Percentiles rank a stretch among this genome's conserved stretches.
Evolutionary conservation across 2,113 vertebrate genomes (phyloP).

Genomic region (Cichladusa arquata): DNA sequence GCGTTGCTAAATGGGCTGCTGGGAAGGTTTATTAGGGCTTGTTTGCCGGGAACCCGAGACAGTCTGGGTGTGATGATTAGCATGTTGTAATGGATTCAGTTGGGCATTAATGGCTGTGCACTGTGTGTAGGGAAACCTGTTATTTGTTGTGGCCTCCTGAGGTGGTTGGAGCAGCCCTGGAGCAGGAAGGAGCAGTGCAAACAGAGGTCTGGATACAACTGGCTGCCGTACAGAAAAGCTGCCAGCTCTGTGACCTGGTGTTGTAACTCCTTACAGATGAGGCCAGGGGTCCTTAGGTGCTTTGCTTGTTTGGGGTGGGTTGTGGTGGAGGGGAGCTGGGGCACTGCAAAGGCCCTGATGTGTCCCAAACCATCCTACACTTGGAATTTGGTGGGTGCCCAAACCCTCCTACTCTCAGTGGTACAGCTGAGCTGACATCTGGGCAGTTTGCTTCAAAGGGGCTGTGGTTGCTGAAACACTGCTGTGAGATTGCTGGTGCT

Average conservation of each 20-base stretch:
- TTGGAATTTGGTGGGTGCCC: not conserved
- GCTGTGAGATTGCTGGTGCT: not conserved
- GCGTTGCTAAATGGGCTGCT: not conserved
- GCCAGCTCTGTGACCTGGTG: not conserved
- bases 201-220: not conserved
- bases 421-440: not conserved
- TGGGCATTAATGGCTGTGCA: not conserved
- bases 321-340: not conserved
- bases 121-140: not conserved
- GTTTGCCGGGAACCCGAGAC: not conserved
- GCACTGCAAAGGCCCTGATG: not conserved
- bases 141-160: not conserved
- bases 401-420: not conserved
- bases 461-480: not conserved
- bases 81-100: not conserved
- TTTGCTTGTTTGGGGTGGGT: not conserved
- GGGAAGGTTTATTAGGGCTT: not conserved
- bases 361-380: not conserved
- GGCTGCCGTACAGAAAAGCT: not conserved
- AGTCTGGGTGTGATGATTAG: not conserved
- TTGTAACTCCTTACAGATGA: not conserved
- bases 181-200: not conserved
- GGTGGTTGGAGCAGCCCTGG: not conserved
- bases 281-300: not conserved
- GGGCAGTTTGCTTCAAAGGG: not conserved